A percentile compares a stretch with the other conserved stretches of the same genome.
Evolutionary conservation across 2,797 vertebrate genomes (phyloP).

Genomic region (Poeciliopsis infans): DNA sequence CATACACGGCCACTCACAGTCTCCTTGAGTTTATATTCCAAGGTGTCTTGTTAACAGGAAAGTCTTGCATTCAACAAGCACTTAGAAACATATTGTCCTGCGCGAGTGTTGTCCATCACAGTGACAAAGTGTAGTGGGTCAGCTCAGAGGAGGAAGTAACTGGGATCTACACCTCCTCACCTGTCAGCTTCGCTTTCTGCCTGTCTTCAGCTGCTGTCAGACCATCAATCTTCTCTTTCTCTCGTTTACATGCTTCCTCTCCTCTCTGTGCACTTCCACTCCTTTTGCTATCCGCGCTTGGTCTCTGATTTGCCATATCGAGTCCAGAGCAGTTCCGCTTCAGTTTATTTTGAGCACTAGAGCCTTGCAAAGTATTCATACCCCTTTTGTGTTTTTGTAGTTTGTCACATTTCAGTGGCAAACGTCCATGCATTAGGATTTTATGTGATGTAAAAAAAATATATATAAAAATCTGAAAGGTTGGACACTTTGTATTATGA

Average conservation of each 20-base stretch:
- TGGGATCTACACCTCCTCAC: slow-evolving; percentile 67
- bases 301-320: slow-evolving; percentile 51
- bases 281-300: slow-evolving; percentile 24
- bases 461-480: background rate
- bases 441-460: background rate
- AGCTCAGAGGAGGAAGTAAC: slow-evolving; percentile 70
- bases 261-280: slow-evolving; percentile 24
- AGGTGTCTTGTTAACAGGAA: slow-evolving; percentile 40
- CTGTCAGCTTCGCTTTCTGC: slow-evolving; percentile 74
- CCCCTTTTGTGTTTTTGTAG: background rate
- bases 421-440: background rate
- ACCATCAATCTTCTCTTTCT: slow-evolving; percentile 64
- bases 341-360: slow-evolving; percentile 16
- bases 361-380: background rate
- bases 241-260: slow-evolving; percentile 46
- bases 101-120: slow-evolving; percentile 69
- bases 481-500: background rate
- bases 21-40: slow-evolving; percentile 30
- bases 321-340: slow-evolving; percentile 21
- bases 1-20: slow-evolving; percentile 16
- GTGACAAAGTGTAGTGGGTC: slow-evolving; percentile 73
- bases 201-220: slow-evolving; percentile 75
- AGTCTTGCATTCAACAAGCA: slow-evolving; percentile 33
- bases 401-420: background rate
- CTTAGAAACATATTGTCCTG: slow-evolving; percentile 48